Conservation (phyloP, 2,113 vertebrate genomes). For the Pterophyllum scalare region DNA sequence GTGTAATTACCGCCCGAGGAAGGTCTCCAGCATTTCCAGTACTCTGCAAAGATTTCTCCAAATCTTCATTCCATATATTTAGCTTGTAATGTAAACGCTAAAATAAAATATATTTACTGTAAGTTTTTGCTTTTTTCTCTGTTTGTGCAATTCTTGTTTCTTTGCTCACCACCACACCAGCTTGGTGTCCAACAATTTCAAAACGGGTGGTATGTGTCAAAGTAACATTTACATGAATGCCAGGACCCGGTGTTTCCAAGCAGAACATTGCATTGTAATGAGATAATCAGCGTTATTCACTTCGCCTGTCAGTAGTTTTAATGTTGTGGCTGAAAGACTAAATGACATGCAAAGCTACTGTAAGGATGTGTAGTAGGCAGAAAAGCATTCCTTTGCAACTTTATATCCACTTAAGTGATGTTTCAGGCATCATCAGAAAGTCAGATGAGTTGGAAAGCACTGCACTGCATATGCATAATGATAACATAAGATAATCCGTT, state of each 20-base stretch:
- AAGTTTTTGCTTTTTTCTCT: not conserved
- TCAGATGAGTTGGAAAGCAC: not conserved
- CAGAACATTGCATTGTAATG: conserved; percentile 2
- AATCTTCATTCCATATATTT: not conserved
- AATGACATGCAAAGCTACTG: not conserved
- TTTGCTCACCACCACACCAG: not conserved
- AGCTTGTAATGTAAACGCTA: not conserved
- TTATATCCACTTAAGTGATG: not conserved
- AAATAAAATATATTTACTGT: not conserved
- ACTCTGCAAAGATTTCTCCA: not conserved
- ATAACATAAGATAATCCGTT: not conserved
- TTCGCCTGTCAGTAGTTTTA: not conserved
- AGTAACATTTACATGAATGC: conserved; percentile 4
- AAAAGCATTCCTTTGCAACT: not conserved
- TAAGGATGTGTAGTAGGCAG: not conserved
- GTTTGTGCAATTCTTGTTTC: not conserved
- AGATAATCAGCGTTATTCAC: not conserved
- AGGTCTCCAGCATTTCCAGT: not conserved
- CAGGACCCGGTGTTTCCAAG: not conserved
- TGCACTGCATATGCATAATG: conserved; percentile 4
- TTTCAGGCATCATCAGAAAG: not conserved
- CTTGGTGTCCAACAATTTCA: not conserved
- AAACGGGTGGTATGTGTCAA: not conserved
- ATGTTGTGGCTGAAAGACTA: conserved; percentile 1
- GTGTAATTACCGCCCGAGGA: not conserved